Percentiles rank a stretch among this genome's conserved stretches.
Conservation (phyloP, 2,797 vertebrate species). For the Crax fasciolata region DNA sequence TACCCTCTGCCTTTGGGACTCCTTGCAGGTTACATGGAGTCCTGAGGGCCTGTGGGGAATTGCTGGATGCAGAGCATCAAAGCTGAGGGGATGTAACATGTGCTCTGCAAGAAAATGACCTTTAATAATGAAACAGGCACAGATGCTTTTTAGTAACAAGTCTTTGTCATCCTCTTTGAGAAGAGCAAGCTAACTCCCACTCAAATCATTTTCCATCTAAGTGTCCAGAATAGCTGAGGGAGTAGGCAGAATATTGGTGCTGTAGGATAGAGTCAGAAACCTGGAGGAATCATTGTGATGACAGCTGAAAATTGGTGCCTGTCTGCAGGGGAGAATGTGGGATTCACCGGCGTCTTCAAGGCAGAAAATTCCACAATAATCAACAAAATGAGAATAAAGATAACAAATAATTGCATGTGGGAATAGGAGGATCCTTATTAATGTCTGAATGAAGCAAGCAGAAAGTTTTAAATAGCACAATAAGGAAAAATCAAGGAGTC, state of each 20-base stretch:
- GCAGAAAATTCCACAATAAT: background rate
- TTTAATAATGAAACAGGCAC: slow-evolving; percentile 56
- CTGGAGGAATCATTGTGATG: background rate
- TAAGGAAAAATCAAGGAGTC: background rate
- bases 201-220: slow-evolving; percentile 39
- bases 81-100: background rate
- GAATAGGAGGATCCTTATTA: background rate
- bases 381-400: background rate
- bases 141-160: slow-evolving; percentile 70
- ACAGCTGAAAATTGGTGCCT: background rate
- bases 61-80: background rate
- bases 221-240: slow-evolving; percentile 30
- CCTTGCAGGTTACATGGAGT: background rate
- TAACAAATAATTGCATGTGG: background rate
- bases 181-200: slow-evolving; percentile 42
- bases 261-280: background rate
- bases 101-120: slow-evolving; percentile 55
- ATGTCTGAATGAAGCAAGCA: background rate
- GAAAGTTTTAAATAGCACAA: background rate
- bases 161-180: slow-evolving; percentile 52
- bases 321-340: background rate
- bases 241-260: slow-evolving; percentile 22
- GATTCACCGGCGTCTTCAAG: background rate
- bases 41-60: background rate
- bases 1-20: background rate